Base-by-base conservation (phyloP, 2,113 vertebrate genomes). In the Asarcornis scutulata region DNA sequence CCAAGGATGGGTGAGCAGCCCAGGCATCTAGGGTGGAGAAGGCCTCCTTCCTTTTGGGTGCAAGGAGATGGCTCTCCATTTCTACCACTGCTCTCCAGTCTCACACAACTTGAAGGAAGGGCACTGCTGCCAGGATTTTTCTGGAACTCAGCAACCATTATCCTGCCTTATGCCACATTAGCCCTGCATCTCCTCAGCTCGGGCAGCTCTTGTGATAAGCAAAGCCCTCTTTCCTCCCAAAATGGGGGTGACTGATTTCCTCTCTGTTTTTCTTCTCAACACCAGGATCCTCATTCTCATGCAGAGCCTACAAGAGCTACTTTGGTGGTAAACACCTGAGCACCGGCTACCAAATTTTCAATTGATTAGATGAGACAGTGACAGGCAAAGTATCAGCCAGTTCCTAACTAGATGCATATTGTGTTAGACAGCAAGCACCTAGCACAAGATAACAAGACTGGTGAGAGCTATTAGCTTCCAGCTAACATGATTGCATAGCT, bases 161-260 rank as follows among this genome's bases (percentile, higher is more conserved):
- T 59, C 36, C 52, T 66, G 31, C 27, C 9, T 67, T 18, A 25
- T 73, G n/a, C 25, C 0, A 1, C 14, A 13, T 5, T 25, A 55
- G 36, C 29, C 48, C 32, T 48, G 20, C 12, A 18, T 40, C 42
- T 59, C 36, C 22, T 42, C 38, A 36, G 44, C 36, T 53, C n/a
- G 46, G n/a, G 34, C 34, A 26, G 17, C 31, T 55, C 38, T 46
- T 13, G 15, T 31, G 14, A 44, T 59, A 32, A 56, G 34, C 13
- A 62, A 83, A 84, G 3, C 13, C 26, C 40, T 63, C 27, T 63
- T 50, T 42, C 14, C 34, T 48, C 12, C 14, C 15, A 55, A 40
- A 59, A 36, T 5, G 2, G 0, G 0, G 17, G 13, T 9, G 21
- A 8, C 10, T 22, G 17, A 3, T 27, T 60, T 52, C 48, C 3